Evolutionary conservation across 2,113 vertebrate species (phyloP).

Genomic region (Chaetodon auriga): DNA sequence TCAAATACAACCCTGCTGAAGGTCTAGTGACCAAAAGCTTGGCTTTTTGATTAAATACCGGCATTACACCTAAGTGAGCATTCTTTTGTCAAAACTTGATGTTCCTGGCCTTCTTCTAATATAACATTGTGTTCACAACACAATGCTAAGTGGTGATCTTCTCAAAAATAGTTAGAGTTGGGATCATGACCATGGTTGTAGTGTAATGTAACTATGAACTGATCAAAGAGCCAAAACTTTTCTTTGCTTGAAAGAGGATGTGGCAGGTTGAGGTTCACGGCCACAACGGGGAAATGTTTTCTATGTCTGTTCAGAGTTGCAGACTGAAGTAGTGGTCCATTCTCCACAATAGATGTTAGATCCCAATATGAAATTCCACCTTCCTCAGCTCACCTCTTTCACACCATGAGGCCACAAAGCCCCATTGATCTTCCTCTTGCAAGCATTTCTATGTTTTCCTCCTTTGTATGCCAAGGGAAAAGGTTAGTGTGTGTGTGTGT

Average conservation of each 20-base stretch:
- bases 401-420: slow-evolving; percentile 79
- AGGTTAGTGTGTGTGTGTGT: slow-evolving; percentile 73
- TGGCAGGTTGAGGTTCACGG: slow-evolving; percentile 26
- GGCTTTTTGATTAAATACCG: slow-evolving; percentile 6
- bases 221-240: slow-evolving; percentile 13
- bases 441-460: slow-evolving; percentile 75
- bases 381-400: slow-evolving; percentile 73
- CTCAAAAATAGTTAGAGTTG: neutral
- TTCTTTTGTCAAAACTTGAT: slow-evolving; percentile 7
- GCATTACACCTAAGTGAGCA: neutral
- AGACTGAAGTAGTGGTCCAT: slow-evolving; percentile 51
- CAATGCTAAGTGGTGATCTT: neutral
- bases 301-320: slow-evolving; percentile 21
- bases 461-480: slow-evolving; percentile 75
- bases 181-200: neutral
- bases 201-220: slow-evolving; percentile 18
- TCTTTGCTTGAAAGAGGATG: slow-evolving; percentile 4
- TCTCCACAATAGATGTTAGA: slow-evolving; percentile 59
- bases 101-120: neutral
- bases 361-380: slow-evolving; percentile 61
- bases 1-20: slow-evolving; percentile 22
- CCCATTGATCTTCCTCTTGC: slow-evolving; percentile 76
- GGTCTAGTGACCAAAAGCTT: slow-evolving; percentile 21
- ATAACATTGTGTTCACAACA: neutral
- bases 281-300: slow-evolving; percentile 17